These are phyloP conservation scores for Drosophila pandora DNA, from an alignment of 1,140 invertebrate species.

Conservation along the genomic window DNA sequence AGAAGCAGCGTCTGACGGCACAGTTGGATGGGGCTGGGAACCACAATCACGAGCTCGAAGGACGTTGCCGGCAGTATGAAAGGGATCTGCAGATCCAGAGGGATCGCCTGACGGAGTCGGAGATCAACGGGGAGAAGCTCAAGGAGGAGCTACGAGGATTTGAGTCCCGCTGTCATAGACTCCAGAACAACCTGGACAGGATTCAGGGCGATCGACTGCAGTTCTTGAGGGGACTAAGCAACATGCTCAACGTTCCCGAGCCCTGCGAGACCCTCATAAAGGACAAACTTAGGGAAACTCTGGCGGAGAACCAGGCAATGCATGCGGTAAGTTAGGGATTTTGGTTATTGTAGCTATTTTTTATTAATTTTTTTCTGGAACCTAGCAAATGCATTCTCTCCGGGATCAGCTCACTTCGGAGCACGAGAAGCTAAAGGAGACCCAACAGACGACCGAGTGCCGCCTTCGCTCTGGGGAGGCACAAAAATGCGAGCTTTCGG, in stretches of 20 bases:
- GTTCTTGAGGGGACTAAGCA: conserved; percentile 70
- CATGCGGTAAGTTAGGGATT: conserved; percentile 86
- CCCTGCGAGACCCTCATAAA: conserved; percentile 90
- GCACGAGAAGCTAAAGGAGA: conserved; percentile 86
- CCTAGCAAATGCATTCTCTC: conserved; percentile 88
- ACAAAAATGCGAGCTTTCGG: conserved; percentile 87
- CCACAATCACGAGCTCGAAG: conserved; percentile 80
- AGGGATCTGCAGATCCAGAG: conserved; percentile 77
- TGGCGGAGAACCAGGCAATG: conserved; percentile 90
- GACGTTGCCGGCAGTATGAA: conserved; percentile 74
- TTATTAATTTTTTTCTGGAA: no score
- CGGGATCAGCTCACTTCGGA: conserved; percentile 88
- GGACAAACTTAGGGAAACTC: conserved; percentile 89
- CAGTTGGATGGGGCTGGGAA: conserved; percentile 74
- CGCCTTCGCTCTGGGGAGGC: conserved; percentile 88
- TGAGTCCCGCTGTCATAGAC: conserved; percentile 79
- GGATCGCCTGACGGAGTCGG: conserved; percentile 77
- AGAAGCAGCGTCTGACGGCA: conserved; percentile 75
- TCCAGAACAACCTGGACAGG: conserved; percentile 79
- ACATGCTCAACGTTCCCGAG: conserved; percentile 84
- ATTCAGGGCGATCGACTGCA: conserved; percentile 76
- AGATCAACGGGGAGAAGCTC: conserved; percentile 78
- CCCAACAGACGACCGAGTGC: conserved; percentile 86
- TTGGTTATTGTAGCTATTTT: neutral
- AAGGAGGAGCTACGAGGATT: conserved; percentile 82